Evolutionary conservation across 2,888 invertebrate genomes (phyloP).

Genomic region (Drosophila cognata): DNA sequence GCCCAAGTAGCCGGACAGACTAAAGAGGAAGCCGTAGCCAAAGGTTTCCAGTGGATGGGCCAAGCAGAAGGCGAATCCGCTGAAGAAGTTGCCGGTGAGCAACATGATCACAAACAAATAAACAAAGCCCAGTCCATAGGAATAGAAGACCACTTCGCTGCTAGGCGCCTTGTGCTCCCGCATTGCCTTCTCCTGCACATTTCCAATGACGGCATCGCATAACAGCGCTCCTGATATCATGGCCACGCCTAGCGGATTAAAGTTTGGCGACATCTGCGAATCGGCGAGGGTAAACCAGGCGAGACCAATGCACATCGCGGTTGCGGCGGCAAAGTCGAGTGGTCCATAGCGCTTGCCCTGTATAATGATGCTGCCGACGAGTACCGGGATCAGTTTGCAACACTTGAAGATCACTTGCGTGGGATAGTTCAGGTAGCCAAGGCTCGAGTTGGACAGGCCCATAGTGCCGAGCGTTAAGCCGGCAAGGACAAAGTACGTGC

Average conservation of each 20-base stretch:
- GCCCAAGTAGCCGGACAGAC: conserved; percentile 95
- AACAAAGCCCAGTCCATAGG: conserved; percentile 94
- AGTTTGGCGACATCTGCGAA: conserved; percentile 91
- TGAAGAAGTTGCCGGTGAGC: conserved; percentile 89
- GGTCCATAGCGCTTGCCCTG: conserved; percentile 94
- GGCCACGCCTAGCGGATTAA: conserved; percentile 89
- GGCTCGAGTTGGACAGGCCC: conserved; percentile 97
- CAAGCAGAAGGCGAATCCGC: conserved; percentile 91
- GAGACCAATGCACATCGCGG: conserved; percentile 94
- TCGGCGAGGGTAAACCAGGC: conserved; percentile 95
- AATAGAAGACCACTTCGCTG: conserved; percentile 96
- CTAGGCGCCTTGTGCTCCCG: conserved; percentile 92
- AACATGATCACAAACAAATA: conserved; percentile 92
- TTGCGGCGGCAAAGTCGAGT: conserved; percentile 93
- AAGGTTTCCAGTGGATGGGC: conserved; percentile 91
- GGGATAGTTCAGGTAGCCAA: conserved; percentile 98
- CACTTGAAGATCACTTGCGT: conserved; percentile 99
- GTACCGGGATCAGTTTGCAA: conserved; percentile 97
- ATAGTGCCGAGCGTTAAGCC: conserved; percentile 96
- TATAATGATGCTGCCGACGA: conserved; percentile 96
- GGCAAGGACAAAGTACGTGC: conserved; percentile 92
- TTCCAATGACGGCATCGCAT: conserved; percentile 98
- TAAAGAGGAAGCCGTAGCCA: conserved; percentile 93
- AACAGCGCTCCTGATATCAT: conserved; percentile 94
- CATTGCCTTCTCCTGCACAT: conserved; percentile 98